Percentiles rank a stretch among this genome's conserved stretches.
Conservation (phyloP, 1,140 invertebrate species). For the Drosophila sproati region DNA sequence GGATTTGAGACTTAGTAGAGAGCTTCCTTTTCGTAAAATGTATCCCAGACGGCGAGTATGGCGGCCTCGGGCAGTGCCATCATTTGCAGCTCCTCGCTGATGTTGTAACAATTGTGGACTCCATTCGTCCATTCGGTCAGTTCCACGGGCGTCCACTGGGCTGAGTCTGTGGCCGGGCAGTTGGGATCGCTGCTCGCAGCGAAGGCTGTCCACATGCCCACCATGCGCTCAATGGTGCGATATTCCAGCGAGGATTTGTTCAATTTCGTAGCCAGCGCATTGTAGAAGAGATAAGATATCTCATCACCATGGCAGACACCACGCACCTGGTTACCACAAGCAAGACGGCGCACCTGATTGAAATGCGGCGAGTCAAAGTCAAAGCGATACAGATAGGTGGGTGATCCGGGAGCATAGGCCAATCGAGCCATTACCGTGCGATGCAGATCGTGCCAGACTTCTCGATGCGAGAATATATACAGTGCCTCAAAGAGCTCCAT, state of each 20-base stretch:
- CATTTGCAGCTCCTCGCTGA: slow-evolving; percentile 71
- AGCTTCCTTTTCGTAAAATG: slow-evolving; percentile 53
- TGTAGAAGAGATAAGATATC: slow-evolving; percentile 87
- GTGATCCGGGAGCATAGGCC: slow-evolving; percentile 52
- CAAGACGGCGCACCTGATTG: slow-evolving; percentile 76
- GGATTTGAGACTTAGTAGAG: slow-evolving; percentile 34
- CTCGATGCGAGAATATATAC: slow-evolving; percentile 75
- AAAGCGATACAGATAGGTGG: slow-evolving; percentile 85
- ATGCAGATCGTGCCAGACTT: slow-evolving; percentile 83
- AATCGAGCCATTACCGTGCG: slow-evolving; percentile 67
- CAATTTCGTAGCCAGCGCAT: slow-evolving; percentile 47
- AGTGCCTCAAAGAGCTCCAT: slow-evolving; percentile 62
- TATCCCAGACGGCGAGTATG: slow-evolving; percentile 82
- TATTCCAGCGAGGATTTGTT: slow-evolving; percentile 60
- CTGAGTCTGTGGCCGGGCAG: slow-evolving; percentile 39
- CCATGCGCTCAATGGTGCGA: slow-evolving; percentile 76
- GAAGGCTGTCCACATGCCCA: slow-evolving; percentile 84
- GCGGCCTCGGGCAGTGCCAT: slow-evolving; percentile 79
- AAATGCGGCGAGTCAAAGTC: slow-evolving; percentile 77
- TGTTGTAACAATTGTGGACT: slow-evolving; percentile 76
- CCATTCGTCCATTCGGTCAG: neutral
- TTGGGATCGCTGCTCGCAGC: slow-evolving; percentile 80
- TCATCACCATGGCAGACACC: slow-evolving; percentile 87
- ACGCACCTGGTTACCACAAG: slow-evolving; percentile 56
- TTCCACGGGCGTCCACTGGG: slow-evolving; percentile 50